A percentile compares a stretch with the other conserved stretches of the same genome.
Evolutionary conservation across 1,140 invertebrate genomes (phyloP).

Genomic region (Cherax quadricarinatus): DNA sequence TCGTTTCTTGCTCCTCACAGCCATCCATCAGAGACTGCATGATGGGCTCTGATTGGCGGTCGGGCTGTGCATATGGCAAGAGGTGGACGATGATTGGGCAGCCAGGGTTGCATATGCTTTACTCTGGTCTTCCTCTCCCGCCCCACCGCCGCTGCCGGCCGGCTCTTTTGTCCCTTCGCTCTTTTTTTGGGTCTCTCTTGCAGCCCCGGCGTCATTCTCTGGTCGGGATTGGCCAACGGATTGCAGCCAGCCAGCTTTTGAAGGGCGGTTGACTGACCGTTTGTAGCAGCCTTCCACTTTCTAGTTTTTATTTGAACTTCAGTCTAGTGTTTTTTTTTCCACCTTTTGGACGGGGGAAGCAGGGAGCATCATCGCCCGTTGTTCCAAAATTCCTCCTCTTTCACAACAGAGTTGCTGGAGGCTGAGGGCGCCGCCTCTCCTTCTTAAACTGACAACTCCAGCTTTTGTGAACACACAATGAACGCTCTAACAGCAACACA

Average conservation of each 20-base stretch:
- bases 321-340: background rate
- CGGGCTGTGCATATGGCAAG: conserved; percentile 17
- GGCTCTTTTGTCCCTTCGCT: background rate
- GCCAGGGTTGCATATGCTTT: conserved; percentile 29
- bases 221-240: conserved; percentile 40
- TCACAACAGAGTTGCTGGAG: background rate
- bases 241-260: conserved; percentile 31
- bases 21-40: conserved; percentile 26
- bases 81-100: conserved; percentile 11
- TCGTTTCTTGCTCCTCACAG: conserved; percentile 6
- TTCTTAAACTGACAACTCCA: too few species aligned
- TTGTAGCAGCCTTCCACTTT: conserved; percentile 37
- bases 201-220: conserved; percentile 34
- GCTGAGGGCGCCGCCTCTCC: too few species aligned
- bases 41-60: background rate
- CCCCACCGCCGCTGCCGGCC: too few species aligned
- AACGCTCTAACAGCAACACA: too few species aligned
- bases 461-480: too few species aligned
- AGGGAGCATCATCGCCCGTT: background rate
- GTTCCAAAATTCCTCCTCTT: conserved; percentile 5
- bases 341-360: background rate
- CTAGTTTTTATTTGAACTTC: conserved; percentile 31
- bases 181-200: conserved; percentile 31
- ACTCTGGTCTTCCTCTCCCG: background rate
- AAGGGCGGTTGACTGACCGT: conserved; percentile 46